Conservation (phyloP, 2,113 vertebrate species). For the Mormyrus lacerda region DNA sequence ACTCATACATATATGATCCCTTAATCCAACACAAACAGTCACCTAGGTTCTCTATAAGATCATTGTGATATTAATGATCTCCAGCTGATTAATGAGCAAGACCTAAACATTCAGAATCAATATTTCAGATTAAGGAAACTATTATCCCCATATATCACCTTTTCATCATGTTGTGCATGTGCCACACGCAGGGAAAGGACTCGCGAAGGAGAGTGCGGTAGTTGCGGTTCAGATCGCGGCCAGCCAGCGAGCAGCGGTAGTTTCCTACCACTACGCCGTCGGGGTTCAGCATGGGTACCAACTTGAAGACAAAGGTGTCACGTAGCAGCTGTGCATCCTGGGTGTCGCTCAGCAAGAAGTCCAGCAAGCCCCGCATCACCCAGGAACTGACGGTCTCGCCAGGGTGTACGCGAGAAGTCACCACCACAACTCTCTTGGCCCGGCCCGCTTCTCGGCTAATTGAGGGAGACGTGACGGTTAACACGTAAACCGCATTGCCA, state of each 20-base stretch:
- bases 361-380: slow-evolving; percentile 83
- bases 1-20: background rate
- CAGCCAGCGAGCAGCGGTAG: slow-evolving; percentile 80
- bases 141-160: slow-evolving; percentile 57
- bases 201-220: slow-evolving; percentile 63
- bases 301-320: slow-evolving; percentile 80
- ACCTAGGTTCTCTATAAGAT: background rate
- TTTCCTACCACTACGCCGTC: slow-evolving; percentile 89
- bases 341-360: slow-evolving; percentile 75
- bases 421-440: slow-evolving; percentile 69
- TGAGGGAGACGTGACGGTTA: slow-evolving; percentile 67
- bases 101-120: background rate
- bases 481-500: slow-evolving; percentile 70
- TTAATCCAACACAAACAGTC: background rate
- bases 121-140: background rate
- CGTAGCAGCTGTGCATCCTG: slow-evolving; percentile 73
- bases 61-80: background rate
- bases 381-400: slow-evolving; percentile 81
- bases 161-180: slow-evolving; percentile 77
- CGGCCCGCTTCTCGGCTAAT: slow-evolving; percentile 25
- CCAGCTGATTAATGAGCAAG: background rate
- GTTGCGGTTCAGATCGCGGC: slow-evolving; percentile 79
- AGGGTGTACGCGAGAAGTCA: slow-evolving; percentile 77
- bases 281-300: slow-evolving; percentile 91
- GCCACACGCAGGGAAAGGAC: slow-evolving; percentile 75